These are phyloP conservation scores for Stenichneumon culpator DNA, from an alignment of 2,888 invertebrate genomes.

Conservation along the genomic window DNA sequence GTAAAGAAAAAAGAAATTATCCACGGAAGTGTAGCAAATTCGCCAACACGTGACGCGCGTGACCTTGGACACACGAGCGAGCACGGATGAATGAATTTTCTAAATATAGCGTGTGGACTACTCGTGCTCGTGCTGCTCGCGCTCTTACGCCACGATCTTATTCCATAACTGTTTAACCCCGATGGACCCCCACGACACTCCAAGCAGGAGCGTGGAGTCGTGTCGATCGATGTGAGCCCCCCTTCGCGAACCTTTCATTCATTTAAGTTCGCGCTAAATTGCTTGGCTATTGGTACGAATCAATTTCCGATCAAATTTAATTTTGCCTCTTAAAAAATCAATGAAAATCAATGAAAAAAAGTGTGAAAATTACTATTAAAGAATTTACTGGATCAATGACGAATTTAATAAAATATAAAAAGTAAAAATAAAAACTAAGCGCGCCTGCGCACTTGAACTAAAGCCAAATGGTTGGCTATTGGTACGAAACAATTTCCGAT, in stretches of 20 bases:
- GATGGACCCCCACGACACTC: constrained; percentile 4
- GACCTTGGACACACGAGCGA: constrained; percentile 5
- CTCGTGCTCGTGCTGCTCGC: not conserved
- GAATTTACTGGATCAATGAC: too few species aligned
- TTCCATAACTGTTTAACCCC: constrained; percentile 23
- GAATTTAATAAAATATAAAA: too few species aligned
- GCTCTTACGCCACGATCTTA: constrained; percentile 18
- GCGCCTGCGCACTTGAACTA: too few species aligned
- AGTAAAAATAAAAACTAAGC: too few species aligned
- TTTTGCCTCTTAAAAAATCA: not conserved
- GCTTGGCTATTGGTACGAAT: not conserved
- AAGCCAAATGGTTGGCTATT: too few species aligned
- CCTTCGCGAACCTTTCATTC: constrained; percentile 21
- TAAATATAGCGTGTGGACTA: constrained; percentile 23
- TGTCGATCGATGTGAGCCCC: constrained; percentile 24
- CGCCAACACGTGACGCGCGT: not conserved
- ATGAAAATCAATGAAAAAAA: not conserved
- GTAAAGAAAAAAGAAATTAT: not conserved
- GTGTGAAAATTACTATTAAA: not conserved
- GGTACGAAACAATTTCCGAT: not conserved
- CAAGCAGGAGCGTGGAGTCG: constrained; percentile 1
- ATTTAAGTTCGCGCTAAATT: constrained; percentile 25
- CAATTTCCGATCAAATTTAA: not conserved
- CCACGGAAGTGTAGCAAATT: not conserved
- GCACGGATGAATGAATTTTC: constrained; percentile 21